phyloP scores from a whole-genome alignment of 2,888 invertebrate genomes.

The Dynastes hyllus region DNA sequence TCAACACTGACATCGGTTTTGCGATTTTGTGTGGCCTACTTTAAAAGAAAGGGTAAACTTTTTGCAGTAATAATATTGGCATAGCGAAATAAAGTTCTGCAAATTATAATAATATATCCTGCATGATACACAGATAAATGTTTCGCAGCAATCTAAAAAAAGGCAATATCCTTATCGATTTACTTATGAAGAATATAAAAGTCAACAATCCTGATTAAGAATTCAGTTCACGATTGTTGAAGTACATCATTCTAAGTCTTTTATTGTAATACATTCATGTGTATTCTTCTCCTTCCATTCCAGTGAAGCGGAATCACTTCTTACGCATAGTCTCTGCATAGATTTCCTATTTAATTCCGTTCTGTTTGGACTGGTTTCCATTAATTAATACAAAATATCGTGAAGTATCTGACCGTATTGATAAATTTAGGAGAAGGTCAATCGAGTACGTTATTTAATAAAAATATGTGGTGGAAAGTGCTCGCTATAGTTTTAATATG shows the following conservation, averaged over 20 bases:
- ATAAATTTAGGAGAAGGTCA: conserved; percentile 24
- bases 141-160: background rate
- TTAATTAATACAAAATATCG: background rate
- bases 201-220: background rate
- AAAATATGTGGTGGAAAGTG: conserved; percentile 27
- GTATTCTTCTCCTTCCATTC: background rate
- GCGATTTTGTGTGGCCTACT: too few species aligned
- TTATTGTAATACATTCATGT: background rate
- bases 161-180: background rate
- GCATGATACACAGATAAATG: too few species aligned
- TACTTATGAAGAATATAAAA: conserved; percentile 4
- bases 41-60: too few species aligned
- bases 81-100: background rate
- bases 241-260: conserved; percentile 22
- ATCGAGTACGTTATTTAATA: background rate
- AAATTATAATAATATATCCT: background rate
- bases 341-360: background rate
- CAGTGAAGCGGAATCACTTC: background rate
- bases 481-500: background rate
- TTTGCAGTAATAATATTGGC: background rate
- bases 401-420: conserved; percentile 15
- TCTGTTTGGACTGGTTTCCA: background rate
- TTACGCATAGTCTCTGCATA: background rate
- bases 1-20: background rate
- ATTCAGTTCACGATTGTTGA: conserved; percentile 24